Evolutionary conservation across 2,113 vertebrate genomes (phyloP).

Genomic region (Rhinoptilus africanus): DNA sequence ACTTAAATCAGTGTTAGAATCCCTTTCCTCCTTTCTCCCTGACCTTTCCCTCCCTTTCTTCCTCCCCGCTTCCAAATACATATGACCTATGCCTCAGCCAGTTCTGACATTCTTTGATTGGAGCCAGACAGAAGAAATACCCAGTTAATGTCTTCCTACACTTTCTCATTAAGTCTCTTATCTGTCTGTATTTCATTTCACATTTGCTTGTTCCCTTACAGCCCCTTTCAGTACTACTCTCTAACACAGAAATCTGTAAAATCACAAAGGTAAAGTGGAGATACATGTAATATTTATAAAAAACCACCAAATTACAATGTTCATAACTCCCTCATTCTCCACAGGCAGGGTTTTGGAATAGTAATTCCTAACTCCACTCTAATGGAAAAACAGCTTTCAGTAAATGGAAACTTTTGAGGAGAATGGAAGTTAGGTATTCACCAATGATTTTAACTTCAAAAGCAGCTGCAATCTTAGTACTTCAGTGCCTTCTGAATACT

Average conservation of each 20-base stretch:
- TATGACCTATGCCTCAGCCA: not conserved
- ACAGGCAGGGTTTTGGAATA: not conserved
- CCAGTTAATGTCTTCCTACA: not conserved
- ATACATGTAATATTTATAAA: not conserved
- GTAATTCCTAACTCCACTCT: not conserved
- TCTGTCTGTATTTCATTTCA: not conserved
- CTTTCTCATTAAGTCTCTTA: not conserved
- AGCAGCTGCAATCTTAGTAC: not conserved
- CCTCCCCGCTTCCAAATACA: not conserved
- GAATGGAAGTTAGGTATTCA: not conserved
- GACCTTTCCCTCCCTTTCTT: not conserved
- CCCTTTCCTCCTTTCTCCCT: not conserved
- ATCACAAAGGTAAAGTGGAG: not conserved
- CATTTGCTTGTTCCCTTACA: not conserved
- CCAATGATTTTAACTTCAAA: not conserved
- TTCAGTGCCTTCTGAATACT: not conserved
- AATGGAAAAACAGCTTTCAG: not conserved
- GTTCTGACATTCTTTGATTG: not conserved
- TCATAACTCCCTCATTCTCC: not conserved
- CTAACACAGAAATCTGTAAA: not conserved
- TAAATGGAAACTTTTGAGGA: not conserved
- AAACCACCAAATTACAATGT: not conserved
- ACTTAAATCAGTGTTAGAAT: not conserved
- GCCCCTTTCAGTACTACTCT: not conserved
- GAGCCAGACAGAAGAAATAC: not conserved